Percentiles rank a stretch among this genome's conserved stretches.
Conservation (phyloP, 1,140 invertebrate species). For the Eciton burchellii region DNA sequence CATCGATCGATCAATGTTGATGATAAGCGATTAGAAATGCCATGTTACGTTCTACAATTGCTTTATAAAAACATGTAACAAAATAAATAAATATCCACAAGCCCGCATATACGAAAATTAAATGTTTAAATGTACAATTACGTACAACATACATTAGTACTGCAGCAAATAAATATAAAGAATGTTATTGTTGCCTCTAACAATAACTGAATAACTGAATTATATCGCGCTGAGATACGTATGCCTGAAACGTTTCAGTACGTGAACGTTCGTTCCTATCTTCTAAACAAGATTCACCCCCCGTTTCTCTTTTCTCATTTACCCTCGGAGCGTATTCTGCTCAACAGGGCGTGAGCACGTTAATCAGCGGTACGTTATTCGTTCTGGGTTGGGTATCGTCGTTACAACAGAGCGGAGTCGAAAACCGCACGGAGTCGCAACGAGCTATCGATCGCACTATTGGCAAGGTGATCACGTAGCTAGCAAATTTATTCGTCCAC, state of each 20-base stretch:
- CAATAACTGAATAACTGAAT: not conserved
- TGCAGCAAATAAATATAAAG: not conserved
- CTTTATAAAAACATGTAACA: conserved; percentile 8
- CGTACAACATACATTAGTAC: not conserved
- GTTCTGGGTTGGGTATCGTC: conserved; percentile 38
- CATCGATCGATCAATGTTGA: conserved; percentile 22
- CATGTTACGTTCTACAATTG: too few species aligned
- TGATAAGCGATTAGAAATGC: not conserved
- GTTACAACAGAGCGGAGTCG: conserved; percentile 47
- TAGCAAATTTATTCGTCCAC: conserved; percentile 45
- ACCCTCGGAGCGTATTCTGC: conserved; percentile 25
- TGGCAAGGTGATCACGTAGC: conserved; percentile 60
- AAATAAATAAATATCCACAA: not conserved
- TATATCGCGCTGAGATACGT: not conserved
- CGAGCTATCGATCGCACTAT: conserved; percentile 52
- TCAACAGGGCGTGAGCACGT: conserved; percentile 52
- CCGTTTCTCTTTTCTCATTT: conserved; percentile 52
- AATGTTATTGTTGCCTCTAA: not conserved
- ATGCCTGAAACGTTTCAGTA: not conserved
- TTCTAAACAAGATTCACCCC: conserved; percentile 30
- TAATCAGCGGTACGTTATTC: conserved; percentile 61
- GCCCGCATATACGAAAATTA: not conserved
- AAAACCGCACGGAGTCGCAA: conserved; percentile 55
- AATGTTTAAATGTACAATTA: not conserved
- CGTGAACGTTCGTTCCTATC: not conserved